Percentiles rank a stretch among this genome's conserved stretches.
Conservation (phyloP, 2,888 invertebrate genomes). For the Craniophora ligustri region DNA sequence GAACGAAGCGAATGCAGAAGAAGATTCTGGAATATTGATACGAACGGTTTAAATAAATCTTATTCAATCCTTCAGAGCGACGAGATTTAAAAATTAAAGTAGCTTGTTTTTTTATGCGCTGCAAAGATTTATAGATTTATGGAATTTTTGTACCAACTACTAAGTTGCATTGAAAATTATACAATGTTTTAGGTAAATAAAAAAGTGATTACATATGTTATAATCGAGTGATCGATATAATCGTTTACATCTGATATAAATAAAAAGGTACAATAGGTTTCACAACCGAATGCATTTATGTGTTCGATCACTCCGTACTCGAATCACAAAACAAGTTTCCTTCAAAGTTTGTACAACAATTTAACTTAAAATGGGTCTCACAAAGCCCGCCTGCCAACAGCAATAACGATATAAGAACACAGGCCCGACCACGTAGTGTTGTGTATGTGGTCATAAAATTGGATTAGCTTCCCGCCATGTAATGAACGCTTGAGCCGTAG, state of each 20-base stretch:
- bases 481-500: constrained; percentile 29
- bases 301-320: constrained; percentile 12
- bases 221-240: too few species aligned
- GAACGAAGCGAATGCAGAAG: constrained; percentile 45
- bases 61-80: constrained; percentile 15
- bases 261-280: too few species aligned
- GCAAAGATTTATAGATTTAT: too few species aligned
- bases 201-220: too few species aligned
- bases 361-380: constrained; percentile 43
- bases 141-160: too few species aligned
- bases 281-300: not conserved
- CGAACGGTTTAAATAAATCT: constrained; percentile 36
- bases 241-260: too few species aligned
- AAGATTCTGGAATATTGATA: constrained; percentile 59
- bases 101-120: not conserved
- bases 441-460: constrained; percentile 48
- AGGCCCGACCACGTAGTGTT: constrained; percentile 20
- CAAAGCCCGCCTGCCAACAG: constrained; percentile 14
- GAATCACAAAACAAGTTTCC: constrained; percentile 35
- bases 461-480: constrained; percentile 53
- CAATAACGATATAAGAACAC: constrained; percentile 10
- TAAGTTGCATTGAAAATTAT: too few species aligned
- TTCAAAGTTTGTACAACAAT: constrained; percentile 35
- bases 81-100: constrained; percentile 16
- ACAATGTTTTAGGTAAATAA: too few species aligned